Evolutionary conservation across 2,888 invertebrate species (phyloP).

Genomic region (Lypha dubia): DNA sequence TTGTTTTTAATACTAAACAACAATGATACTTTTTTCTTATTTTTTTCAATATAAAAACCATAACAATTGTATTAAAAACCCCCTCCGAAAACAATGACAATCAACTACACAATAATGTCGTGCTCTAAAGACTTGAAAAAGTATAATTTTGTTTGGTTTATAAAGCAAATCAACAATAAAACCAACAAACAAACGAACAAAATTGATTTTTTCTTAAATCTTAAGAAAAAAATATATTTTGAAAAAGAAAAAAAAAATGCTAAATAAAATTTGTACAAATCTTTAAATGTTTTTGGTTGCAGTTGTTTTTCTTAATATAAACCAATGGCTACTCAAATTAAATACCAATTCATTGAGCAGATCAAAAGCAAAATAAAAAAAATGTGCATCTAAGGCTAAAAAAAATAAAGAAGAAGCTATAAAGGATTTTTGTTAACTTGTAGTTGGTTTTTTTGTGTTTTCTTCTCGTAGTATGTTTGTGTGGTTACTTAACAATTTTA

Average conservation of each 20-base stretch:
- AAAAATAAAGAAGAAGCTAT: slow-evolving; percentile 54
- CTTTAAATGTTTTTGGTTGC: slow-evolving; percentile 55
- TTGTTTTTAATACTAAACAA: slow-evolving; percentile 69
- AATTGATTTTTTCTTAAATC: slow-evolving; percentile 58
- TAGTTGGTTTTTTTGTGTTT: slow-evolving; percentile 41
- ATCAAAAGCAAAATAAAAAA: slow-evolving; percentile 42
- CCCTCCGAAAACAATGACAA: slow-evolving; percentile 69
- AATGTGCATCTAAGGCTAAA: background rate
- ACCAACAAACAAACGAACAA: slow-evolving; percentile 1
- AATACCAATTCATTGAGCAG: slow-evolving; percentile 83
- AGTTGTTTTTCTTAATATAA: slow-evolving; percentile 37
- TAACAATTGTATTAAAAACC: slow-evolving; percentile 71
- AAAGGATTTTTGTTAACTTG: slow-evolving; percentile 66
- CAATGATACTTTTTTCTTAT: slow-evolving; percentile 53
- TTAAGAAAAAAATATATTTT: slow-evolving; percentile 7
- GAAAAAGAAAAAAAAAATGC: slow-evolving; percentile 10
- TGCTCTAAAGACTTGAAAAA: slow-evolving; percentile 60
- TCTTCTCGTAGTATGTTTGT: slow-evolving; percentile 43
- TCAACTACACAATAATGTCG: slow-evolving; percentile 71
- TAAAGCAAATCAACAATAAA: slow-evolving; percentile 17
- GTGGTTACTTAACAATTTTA: slow-evolving; percentile 58
- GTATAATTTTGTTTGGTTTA: slow-evolving; percentile 47
- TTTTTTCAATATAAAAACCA: slow-evolving; percentile 68
- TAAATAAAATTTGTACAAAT: slow-evolving; percentile 61
- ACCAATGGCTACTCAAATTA: slow-evolving; percentile 80